Conservation (phyloP, 2,113 vertebrate genomes). For the human (Homo sapiens) region DNA sequence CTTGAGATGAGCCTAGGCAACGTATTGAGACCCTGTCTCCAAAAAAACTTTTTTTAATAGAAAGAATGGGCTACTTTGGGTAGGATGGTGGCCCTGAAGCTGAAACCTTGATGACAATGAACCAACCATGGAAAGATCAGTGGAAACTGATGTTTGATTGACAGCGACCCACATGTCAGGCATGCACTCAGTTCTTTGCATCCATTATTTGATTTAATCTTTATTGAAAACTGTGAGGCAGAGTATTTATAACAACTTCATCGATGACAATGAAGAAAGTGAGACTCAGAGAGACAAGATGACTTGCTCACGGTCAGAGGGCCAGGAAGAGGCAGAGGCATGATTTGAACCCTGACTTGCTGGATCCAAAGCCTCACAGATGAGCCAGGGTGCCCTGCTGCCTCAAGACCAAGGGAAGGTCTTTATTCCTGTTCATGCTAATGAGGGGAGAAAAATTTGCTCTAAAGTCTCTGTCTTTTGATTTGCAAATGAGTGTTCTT, state of each 20-base stretch:
- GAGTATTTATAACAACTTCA: neutral
- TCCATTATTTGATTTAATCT: neutral
- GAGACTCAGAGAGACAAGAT: neutral
- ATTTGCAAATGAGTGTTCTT: neutral
- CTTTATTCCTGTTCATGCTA: accelerated
- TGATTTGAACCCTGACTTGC: neutral
- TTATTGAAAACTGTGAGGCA: neutral
- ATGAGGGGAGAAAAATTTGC: neutral
- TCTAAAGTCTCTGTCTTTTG: neutral
- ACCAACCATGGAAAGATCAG: too few relatives aligned
- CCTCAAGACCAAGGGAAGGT: neutral
- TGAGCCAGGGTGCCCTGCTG: accelerated
- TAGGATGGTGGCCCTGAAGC: accelerated
- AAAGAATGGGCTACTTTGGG: neutral
- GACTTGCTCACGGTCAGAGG: neutral
- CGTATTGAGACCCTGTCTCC: neutral
- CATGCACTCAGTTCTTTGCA: accelerated
- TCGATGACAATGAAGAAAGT: neutral
- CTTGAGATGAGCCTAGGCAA: neutral
- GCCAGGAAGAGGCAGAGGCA: neutral
- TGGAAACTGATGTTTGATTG: accelerated
- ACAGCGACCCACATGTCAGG: accelerated
- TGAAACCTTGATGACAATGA: neutral
- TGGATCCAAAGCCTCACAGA: neutral
- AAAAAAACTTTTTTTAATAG: neutral